Conservation (phyloP, 2,797 vertebrate species). For the Enteromius argenteus region DNA sequence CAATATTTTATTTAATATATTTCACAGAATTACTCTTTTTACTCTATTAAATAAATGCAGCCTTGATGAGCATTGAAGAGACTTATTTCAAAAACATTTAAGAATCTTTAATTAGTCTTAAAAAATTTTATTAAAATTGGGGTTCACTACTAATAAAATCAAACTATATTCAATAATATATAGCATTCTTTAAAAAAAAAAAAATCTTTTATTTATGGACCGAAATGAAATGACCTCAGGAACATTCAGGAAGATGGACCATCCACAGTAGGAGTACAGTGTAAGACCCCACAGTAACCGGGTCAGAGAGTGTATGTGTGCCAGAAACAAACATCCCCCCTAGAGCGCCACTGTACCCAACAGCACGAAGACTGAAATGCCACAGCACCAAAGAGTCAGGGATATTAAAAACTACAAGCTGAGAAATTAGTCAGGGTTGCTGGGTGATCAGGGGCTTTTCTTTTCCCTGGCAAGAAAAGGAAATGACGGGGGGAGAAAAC, state of each 20-base stretch:
- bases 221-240: constrained; percentile 9
- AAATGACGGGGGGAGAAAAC: constrained; percentile 51
- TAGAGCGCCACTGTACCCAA: constrained; percentile 43
- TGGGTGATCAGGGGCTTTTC: constrained; percentile 55
- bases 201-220: neutral
- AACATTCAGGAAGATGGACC: neutral
- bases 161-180: neutral
- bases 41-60: neutral
- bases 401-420: constrained; percentile 59
- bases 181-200: neutral
- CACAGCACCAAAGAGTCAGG: constrained; percentile 29
- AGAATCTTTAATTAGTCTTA: neutral
- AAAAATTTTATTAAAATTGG: neutral
- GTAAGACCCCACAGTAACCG: constrained; percentile 20
- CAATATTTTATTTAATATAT: neutral
- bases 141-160: neutral
- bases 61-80: neutral
- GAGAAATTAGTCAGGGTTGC: constrained; percentile 58
- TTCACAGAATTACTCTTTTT: neutral
- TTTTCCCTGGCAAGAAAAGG: constrained; percentile 54
- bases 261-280: neutral
- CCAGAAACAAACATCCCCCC: constrained; percentile 29
- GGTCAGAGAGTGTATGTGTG: constrained; percentile 30
- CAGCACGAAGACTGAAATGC: constrained; percentile 45
- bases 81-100: neutral